Evolutionary conservation across 2,113 vertebrate species (phyloP), one percentile per base, ranked within the genome.

Genomic region (Carollia perspicillata): DNA sequence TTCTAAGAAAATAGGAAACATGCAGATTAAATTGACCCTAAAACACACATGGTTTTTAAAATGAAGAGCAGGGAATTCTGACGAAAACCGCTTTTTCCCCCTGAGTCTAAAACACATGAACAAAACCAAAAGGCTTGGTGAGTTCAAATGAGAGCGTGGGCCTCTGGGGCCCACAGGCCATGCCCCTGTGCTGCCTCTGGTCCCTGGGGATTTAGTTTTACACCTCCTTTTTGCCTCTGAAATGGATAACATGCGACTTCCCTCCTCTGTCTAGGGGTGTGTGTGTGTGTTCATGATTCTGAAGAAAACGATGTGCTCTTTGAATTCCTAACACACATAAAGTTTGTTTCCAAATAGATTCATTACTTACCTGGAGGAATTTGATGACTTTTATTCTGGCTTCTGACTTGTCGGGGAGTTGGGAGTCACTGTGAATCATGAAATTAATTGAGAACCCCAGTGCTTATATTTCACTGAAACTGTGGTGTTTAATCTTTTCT

Each of bases 1-100:
- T 98, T 98, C 93, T 84, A 97, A 96, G 93, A 95, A 97, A 98
- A 98, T 97, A 89, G 95, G 91, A 98, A 98, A 97, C 97, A 98
- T 89, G 86, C 94, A 94, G 97, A 97, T 97, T 95, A 97, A 97
- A 97, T 97, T 95, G 94, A 96, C 97, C 96, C 65, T 95, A 95
- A 98, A 97, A 95, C 63, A 96, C 96, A 97, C 95, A 97, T 97
- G 97, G 93, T 83, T 96, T 97, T 96, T 72, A 97, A 98, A 97
- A 95, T 93, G 95, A 97, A 94, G 69, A 94, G 75, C 89, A 55
- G 94, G 80, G 79, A 97, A 97, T 96, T 96, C 91, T 97, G 84
- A 86, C 93, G 94, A 93, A 97, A 97, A 79, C 68, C 51, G 72
- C 55, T 58, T 71, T 93, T 81, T 8, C 30, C 2, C 9, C 17